A percentile compares a stretch with the other conserved stretches of the same genome.
phyloP scores from a whole-genome alignment of 2,888 invertebrate species.

The Rotaria magnacalcarata region DNA sequence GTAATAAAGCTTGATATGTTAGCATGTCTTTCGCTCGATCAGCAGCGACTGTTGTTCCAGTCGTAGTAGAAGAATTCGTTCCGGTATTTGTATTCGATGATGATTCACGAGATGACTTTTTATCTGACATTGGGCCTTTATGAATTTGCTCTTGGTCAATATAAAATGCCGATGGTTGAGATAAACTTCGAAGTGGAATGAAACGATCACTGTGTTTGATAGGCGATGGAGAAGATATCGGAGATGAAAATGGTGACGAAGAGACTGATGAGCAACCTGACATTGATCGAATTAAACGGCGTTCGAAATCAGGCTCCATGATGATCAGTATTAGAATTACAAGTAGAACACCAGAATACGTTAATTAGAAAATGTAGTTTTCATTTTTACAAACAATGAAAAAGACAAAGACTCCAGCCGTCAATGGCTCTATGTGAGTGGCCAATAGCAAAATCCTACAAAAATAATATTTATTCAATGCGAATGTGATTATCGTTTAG shows the following conservation, averaged over 20 bases:
- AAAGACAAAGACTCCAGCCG: neutral
- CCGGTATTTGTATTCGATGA: neutral
- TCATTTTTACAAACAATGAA: neutral
- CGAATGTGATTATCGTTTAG: neutral
- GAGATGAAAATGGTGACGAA: conserved; percentile 23
- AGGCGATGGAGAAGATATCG: neutral
- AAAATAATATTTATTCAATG: neutral
- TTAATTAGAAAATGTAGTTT: neutral
- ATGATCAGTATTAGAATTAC: neutral
- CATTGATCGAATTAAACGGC: conserved; percentile 28
- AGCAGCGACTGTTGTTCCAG: neutral
- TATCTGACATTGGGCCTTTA: conserved; percentile 17
- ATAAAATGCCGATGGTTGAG: conserved; percentile 8
- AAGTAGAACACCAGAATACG: neutral
- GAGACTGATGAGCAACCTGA: neutral
- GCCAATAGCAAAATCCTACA: neutral
- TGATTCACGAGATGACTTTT: conserved; percentile 17
- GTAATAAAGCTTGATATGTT: conserved; percentile 35
- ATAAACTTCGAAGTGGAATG: conserved; percentile 28
- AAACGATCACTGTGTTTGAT: conserved; percentile 33
- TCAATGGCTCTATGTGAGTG: neutral
- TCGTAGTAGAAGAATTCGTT: neutral
- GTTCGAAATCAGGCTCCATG: conserved; percentile 21
- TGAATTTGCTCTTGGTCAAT: conserved; percentile 31
- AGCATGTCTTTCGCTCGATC: neutral